These are phyloP conservation scores for Caenorhabditis remanei DNA, from an alignment of 1,140 invertebrate genomes.

Conservation along the genomic window DNA sequence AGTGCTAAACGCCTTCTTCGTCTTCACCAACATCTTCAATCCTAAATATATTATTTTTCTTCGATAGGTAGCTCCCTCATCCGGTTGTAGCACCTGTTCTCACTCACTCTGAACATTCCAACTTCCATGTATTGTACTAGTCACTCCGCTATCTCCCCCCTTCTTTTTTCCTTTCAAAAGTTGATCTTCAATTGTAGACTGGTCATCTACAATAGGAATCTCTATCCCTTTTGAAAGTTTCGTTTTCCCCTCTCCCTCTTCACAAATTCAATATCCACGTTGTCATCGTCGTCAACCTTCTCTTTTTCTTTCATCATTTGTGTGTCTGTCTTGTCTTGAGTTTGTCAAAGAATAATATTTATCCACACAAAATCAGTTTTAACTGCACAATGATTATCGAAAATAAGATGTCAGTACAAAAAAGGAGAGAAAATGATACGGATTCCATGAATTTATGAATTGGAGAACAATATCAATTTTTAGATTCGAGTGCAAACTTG, in stretches of 20 bases:
- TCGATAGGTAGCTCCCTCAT: slow-evolving; percentile 31
- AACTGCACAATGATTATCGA: no score
- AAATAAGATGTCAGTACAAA: no score
- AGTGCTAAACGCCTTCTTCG: not conserved
- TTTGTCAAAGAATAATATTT: slow-evolving; percentile 48
- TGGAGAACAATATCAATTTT: no score
- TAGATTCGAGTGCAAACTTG: no score
- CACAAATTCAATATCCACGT: slow-evolving; percentile 14
- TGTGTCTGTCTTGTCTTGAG: slow-evolving; percentile 49
- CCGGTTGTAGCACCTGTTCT: slow-evolving; percentile 44
- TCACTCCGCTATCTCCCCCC: slow-evolving; percentile 28
- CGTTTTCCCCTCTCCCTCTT: not conserved
- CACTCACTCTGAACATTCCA: not conserved
- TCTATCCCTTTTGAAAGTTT: not conserved
- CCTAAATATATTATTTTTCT: not conserved
- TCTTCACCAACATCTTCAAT: not conserved
- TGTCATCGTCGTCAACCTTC: slow-evolving; percentile 44
- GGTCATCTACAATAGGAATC: slow-evolving; percentile 28
- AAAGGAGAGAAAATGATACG: no score
- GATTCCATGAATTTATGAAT: no score
- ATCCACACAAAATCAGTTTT: not conserved
- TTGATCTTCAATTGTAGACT: slow-evolving; percentile 35
- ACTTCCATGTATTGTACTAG: slow-evolving; percentile 32
- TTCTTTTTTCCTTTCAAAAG: not conserved
- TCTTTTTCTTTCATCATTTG: slow-evolving; percentile 3